These are phyloP conservation scores for Drosophila melanica DNA, from an alignment of 1,140 invertebrate species.

Conservation along the genomic window DNA sequence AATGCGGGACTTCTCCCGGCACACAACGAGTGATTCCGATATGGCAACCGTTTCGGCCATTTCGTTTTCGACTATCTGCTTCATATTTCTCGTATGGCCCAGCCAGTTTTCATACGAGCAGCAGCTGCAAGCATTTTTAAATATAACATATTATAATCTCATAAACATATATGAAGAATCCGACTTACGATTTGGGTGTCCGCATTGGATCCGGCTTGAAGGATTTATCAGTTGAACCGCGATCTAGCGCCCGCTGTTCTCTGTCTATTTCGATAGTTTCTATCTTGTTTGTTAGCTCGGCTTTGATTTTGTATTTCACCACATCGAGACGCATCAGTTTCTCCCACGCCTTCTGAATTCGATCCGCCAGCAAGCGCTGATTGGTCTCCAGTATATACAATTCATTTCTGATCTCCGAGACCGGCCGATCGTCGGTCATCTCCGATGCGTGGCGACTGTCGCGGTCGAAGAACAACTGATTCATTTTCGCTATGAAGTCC, in stretches of 20 bases:
- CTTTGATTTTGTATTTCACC: conserved; percentile 89
- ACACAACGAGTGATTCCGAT: conserved; percentile 90
- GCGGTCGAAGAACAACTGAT: conserved; percentile 91
- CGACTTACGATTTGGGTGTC: conserved; percentile 88
- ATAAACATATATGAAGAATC: neutral
- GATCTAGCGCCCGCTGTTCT: conserved; percentile 90
- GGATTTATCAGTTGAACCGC: conserved; percentile 90
- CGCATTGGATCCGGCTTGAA: conserved; percentile 91
- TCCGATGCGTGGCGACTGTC: conserved; percentile 91
- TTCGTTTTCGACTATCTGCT: conserved; percentile 90
- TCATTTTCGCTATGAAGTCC: conserved; percentile 89
- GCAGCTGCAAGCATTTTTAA: conserved; percentile 72
- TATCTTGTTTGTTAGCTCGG: conserved; percentile 92
- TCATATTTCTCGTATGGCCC: conserved; percentile 90
- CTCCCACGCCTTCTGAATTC: conserved; percentile 92
- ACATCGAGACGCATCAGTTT: conserved; percentile 92
- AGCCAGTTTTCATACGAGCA: conserved; percentile 92
- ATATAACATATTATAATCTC: no score
- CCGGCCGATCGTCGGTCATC: conserved; percentile 92
- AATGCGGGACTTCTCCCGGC: conserved; percentile 89
- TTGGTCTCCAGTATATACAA: conserved; percentile 90
- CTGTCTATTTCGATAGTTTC: conserved; percentile 91
- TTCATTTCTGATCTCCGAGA: conserved; percentile 92
- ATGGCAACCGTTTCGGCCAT: conserved; percentile 89
- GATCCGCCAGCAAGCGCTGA: conserved; percentile 88